A percentile compares a stretch with the other conserved stretches of the same genome.
phyloP scores from a whole-genome alignment of 2,113 vertebrate genomes.

The Toxotes jaculatrix region DNA sequence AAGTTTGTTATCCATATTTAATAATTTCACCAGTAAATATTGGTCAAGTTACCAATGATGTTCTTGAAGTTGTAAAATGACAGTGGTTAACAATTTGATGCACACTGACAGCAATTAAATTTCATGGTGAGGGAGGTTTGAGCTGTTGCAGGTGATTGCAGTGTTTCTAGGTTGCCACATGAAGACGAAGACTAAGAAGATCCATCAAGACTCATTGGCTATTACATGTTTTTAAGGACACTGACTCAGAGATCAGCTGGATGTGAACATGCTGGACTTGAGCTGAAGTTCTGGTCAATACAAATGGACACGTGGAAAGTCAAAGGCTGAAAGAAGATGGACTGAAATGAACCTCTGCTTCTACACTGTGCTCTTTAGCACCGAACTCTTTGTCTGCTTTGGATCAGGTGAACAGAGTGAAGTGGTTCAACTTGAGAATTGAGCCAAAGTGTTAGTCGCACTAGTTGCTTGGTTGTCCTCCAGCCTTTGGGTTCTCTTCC shows the following conservation, averaged over 20 bases:
- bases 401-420: constrained; percentile 81
- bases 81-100: constrained; percentile 62
- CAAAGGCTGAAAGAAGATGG: constrained; percentile 67
- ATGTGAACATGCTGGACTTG: constrained; percentile 79
- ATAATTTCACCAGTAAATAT: not conserved
- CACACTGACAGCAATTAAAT: constrained; percentile 81
- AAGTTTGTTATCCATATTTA: constrained; percentile 54
- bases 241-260: constrained; percentile 74
- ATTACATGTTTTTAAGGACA: constrained; percentile 70
- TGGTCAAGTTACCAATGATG: not conserved
- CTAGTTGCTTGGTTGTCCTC: constrained; percentile 67
- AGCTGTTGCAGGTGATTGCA: constrained; percentile 80
- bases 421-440: constrained; percentile 72
- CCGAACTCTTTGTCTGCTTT: constrained; percentile 73
- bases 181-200: constrained; percentile 80
- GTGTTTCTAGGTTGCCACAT: constrained; percentile 82
- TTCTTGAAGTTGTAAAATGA: not conserved
- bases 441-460: constrained; percentile 54
- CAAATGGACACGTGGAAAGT: constrained; percentile 73
- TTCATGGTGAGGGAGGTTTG: constrained; percentile 65
- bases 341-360: constrained; percentile 40
- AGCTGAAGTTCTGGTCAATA: constrained; percentile 70
- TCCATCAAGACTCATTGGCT: constrained; percentile 59
- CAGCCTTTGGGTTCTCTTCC: constrained; percentile 82
- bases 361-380: constrained; percentile 67